Evolutionary conservation across 2,797 vertebrate genomes (phyloP), one percentile per base, ranked within the genome.

Genomic region (Anguilla megastoma): DNA sequence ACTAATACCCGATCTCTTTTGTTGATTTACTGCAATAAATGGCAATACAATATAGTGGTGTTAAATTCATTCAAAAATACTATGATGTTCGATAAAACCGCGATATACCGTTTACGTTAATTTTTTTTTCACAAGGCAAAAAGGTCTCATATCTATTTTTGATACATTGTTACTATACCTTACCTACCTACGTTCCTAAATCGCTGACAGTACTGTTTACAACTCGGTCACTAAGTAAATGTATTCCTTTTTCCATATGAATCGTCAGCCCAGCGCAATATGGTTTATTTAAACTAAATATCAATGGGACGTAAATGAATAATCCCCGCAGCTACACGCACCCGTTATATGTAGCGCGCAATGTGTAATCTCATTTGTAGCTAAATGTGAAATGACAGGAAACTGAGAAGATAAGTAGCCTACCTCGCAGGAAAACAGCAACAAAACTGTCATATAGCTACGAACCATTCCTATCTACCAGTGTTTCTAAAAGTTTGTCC

Each of bases 281-380:
- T 50, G 58, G 82, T 56, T 33, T 30, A 84, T 54, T 50, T 30
- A 54, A 54, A 84, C 52, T 56, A 50, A 12, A 82, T 82, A 84
- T 56, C 82, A 27, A 56, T n/a, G 50, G 50, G 82, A 56, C 50
- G n/a, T 12, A 54, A 84, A 84, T 84, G 24, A 84, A 54, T 84
- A 84, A 54, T 83, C 52, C 27, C 50, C 24, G n/a, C 27, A 84
- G 52, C 52, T 54, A 30, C 79, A 48, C 21, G 24, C n/a, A 84
- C 50, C 48, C 52, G 82, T 30, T 27, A 33, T 48, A 27, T 84
- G 80, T 63, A 71, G 33, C 48, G 82, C 50, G 82, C 41, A 41
- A 63, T 82, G 60, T 60, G 60, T 50, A 87, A 71, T 74, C 63
- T 83, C 60, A 87, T 82, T 87, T 84, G n/a, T 50, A 84, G 74